Evolutionary conservation across 1,140 invertebrate species (phyloP).

Genomic region (Drosophila bocki): DNA sequence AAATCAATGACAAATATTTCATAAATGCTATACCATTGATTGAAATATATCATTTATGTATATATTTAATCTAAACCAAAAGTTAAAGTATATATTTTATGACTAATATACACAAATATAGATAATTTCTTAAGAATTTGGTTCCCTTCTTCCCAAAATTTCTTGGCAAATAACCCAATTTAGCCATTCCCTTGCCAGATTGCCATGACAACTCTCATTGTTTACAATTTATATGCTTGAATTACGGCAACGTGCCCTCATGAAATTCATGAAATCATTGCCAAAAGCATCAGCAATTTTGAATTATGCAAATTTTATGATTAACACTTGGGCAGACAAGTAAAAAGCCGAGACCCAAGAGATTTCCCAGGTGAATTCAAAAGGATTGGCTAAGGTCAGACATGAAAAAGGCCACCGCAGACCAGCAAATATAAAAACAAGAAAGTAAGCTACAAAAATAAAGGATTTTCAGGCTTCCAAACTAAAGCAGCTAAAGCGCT

Average conservation of each 20-base stretch:
- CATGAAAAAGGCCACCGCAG: conserved; percentile 33
- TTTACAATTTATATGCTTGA: conserved; percentile 15
- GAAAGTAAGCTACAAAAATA: conserved; percentile 7
- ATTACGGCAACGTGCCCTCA: conserved; percentile 9
- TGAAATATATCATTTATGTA: not conserved
- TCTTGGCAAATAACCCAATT: not conserved
- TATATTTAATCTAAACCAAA: too few relatives aligned
- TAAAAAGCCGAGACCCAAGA: not conserved
- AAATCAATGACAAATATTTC: not conserved
- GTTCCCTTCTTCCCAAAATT: not conserved
- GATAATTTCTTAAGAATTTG: not conserved
- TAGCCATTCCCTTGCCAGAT: not conserved
- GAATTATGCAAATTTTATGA: conserved; percentile 58
- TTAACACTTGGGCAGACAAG: conserved; percentile 56
- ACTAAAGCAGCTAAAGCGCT: conserved; percentile 34
- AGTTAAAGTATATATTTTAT: not conserved
- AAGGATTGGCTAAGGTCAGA: conserved; percentile 43
- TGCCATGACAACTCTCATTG: not conserved
- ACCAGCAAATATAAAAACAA: conserved; percentile 18
- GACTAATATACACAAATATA: not conserved
- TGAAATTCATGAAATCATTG: conserved; percentile 23
- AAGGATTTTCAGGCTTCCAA: conserved; percentile 21
- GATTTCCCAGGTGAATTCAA: conserved; percentile 33
- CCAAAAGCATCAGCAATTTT: conserved; percentile 36
- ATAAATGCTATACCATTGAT: not conserved